Conservation (phyloP, 2,113 vertebrate genomes). For the Peromyscus maniculatus region DNA sequence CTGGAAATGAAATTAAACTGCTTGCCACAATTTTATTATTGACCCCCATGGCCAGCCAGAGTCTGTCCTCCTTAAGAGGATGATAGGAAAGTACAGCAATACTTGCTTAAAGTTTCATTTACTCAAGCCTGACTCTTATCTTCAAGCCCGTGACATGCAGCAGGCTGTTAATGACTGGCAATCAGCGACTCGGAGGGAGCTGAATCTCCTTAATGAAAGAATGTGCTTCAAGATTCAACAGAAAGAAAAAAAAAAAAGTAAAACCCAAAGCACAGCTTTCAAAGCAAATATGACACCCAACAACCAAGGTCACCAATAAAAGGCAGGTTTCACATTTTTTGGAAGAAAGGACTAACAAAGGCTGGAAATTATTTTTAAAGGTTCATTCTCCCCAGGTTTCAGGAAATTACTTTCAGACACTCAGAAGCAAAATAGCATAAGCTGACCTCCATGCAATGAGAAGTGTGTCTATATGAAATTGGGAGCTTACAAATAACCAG, state of each 20-base stretch:
- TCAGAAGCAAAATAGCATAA: constrained; percentile 36
- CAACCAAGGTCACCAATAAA: constrained; percentile 52
- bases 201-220: constrained; percentile 67
- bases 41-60: not conserved
- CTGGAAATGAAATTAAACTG: constrained; percentile 50
- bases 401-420: constrained; percentile 58
- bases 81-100: constrained; percentile 26
- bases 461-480: not conserved
- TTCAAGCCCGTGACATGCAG: constrained; percentile 7
- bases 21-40: constrained; percentile 13
- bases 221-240: constrained; percentile 24
- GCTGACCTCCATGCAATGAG: not conserved
- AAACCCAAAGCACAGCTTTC: constrained; percentile 45
- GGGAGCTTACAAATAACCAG: not conserved
- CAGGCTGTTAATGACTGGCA: constrained; percentile 54
- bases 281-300: constrained; percentile 47
- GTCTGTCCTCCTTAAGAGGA: constrained; percentile 16
- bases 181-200: constrained; percentile 23
- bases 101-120: constrained; percentile 62
- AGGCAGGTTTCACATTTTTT: constrained; percentile 44
- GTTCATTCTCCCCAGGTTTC: constrained; percentile 51
- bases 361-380: constrained; percentile 38
- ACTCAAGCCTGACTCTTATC: constrained; percentile 38
- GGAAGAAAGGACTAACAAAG: constrained; percentile 45
- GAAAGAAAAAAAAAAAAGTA: not conserved